Base-by-base conservation (phyloP, 1,140 invertebrate species). In the Chrysoperla carnea region DNA sequence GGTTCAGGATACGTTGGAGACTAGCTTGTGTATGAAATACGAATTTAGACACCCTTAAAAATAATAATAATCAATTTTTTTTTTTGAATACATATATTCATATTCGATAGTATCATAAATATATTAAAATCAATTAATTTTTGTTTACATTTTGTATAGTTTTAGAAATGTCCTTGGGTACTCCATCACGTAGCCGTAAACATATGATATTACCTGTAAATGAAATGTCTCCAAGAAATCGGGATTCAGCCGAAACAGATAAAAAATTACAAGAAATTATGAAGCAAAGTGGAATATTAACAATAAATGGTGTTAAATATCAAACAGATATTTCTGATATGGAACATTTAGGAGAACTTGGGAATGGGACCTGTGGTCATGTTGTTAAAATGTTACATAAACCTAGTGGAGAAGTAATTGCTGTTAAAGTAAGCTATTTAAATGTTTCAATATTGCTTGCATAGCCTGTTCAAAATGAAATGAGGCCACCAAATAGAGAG, bases 311-410 rank as follows among this genome's bases (percentile, higher is more conserved):
- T 0, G 61, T 76, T 51, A 75, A 78, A 54, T 86, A 87, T 66
- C 73, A 77, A 28, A 87, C 84, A n/a, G 76, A 82, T 47, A 83
- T 90, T 52, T 76, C 81, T 51, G 88, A 95, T 55, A 68, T 95
- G 52, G 77, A 89, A 53, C 76, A 86, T 52, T 61, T 93, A 29
- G 87, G 89, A 7, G 91, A 95, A 60, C 66, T 97, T 37, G 94
- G 93, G 43, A 88, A 86, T 62, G 94, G 93, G 5, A 95, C 91
- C 6, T 96, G 89, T 63, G 92, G 92, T n/a, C 88, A 94, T 66
- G 93, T 97, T 7, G 84, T 93, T 2, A 92, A 93, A 66, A 96
- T 97, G 93, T 65, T 75, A 47, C 92, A 97, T 62, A 83, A 78
- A 59, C 77, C 78, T 8, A 90, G 85, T 48, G 70, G 75, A 15